Evolutionary conservation across 2,888 invertebrate species (phyloP).

Genomic region (Gastracanthus pulcherrimus): DNA sequence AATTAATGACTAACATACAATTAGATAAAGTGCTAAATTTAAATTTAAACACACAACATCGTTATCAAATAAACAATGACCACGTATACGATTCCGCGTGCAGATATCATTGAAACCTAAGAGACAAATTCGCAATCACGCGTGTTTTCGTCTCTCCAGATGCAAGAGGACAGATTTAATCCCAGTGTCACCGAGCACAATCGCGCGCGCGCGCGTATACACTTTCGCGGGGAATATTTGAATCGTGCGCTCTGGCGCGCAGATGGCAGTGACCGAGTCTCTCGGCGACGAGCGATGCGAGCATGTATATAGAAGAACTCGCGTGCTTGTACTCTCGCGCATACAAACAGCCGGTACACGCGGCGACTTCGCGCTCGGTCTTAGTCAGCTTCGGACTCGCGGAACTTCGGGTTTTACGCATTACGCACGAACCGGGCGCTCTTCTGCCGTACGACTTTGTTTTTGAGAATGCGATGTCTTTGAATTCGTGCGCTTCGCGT

Average conservation of each 20-base stretch:
- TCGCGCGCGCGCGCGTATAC: neutral
- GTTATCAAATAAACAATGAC: no score
- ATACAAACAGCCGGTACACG: slow-evolving; percentile 20
- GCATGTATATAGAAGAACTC: no score
- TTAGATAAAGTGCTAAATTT: no score
- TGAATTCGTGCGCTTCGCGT: neutral
- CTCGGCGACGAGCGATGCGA: neutral
- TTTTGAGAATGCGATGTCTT: neutral
- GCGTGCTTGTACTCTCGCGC: no score
- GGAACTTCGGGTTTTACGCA: slow-evolving; percentile 30
- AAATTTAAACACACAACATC: no score
- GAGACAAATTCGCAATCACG: no score
- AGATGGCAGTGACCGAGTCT: neutral
- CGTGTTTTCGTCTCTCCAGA: neutral
- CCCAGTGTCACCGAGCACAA: neutral
- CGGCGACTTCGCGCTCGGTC: neutral
- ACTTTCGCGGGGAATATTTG: neutral
- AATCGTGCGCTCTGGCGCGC: neutral
- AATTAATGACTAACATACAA: no score
- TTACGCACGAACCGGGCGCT: neutral
- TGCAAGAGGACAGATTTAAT: neutral
- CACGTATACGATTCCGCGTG: no score
- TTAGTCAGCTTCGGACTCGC: slow-evolving; percentile 18
- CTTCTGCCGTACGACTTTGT: slow-evolving; percentile 10
- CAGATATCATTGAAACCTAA: no score